Conservation (phyloP, 2,888 invertebrate species). For the Clanis bilineata region DNA sequence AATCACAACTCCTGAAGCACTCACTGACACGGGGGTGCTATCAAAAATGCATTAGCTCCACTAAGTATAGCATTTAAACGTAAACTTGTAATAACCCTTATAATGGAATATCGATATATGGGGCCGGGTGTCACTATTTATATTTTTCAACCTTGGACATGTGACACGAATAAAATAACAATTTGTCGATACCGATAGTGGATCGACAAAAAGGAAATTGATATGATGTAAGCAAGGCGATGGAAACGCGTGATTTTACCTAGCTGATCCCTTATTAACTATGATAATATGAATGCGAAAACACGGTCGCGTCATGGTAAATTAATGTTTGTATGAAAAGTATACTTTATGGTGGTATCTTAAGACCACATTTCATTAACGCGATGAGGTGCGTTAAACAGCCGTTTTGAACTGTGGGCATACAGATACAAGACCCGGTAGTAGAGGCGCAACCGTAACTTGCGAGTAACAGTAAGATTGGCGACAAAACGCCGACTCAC, state of each 20-base stretch:
- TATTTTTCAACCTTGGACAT: background rate
- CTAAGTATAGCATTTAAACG: conserved; percentile 39
- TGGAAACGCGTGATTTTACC: conserved; percentile 52
- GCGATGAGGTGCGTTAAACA: too few species aligned
- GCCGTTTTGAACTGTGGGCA: too few species aligned
- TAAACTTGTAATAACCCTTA: conserved; percentile 34
- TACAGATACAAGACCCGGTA: too few species aligned
- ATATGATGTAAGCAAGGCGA: conserved; percentile 8
- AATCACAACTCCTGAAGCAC: conserved; percentile 53
- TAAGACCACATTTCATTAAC: too few species aligned
- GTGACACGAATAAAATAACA: background rate
- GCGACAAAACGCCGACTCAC: conserved; percentile 72
- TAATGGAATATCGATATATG: conserved; percentile 34
- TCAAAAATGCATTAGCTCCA: conserved; percentile 53
- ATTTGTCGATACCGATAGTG: conserved; percentile 36
- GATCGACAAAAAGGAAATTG: conserved; percentile 35
- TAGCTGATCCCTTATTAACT: too few species aligned
- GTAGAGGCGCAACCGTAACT: conserved; percentile 48
- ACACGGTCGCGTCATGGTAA: too few species aligned
- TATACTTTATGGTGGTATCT: too few species aligned
- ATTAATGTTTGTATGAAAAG: too few species aligned
- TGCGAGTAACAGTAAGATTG: conserved; percentile 66
- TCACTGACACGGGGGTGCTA: conserved; percentile 36
- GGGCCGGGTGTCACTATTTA: background rate
- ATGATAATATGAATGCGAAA: too few species aligned